phyloP scores from a whole-genome alignment of 2,797 vertebrate species.

The Hemitrygon akajei region DNA sequence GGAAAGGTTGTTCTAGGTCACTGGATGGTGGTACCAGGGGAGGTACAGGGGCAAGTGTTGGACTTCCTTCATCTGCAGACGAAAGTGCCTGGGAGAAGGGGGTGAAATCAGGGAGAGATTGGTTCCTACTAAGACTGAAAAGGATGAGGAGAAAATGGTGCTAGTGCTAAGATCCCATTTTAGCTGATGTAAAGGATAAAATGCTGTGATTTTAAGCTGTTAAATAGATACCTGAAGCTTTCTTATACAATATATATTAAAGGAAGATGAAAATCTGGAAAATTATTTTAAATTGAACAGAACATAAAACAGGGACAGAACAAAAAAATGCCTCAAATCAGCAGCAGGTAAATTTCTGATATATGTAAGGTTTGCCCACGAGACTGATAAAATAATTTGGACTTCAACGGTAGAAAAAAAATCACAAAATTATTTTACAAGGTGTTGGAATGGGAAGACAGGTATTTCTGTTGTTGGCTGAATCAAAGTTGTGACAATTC shows the following conservation, averaged over 20 bases:
- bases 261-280: not conserved
- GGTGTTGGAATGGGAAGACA: not conserved
- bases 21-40: no score
- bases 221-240: not conserved
- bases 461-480: no score
- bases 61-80: no score
- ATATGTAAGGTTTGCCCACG: not conserved
- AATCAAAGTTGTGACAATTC: no score
- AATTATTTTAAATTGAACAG: not conserved
- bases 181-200: no score
- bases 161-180: no score
- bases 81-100: no score
- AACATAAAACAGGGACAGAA: not conserved
- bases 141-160: no score
- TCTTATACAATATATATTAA: not conserved
- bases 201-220: not conserved
- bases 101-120: no score
- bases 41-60: no score
- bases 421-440: not conserved
- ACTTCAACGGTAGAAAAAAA: not conserved
- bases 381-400: not conserved
- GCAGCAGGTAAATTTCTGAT: not conserved
- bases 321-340: not conserved
- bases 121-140: no score
- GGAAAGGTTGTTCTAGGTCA: no score